Percentiles rank a stretch among this genome's conserved stretches.
These are phyloP conservation scores for Heteromurus nitidus DNA, from an alignment of 2,888 invertebrate species.

Conservation along the genomic window DNA sequence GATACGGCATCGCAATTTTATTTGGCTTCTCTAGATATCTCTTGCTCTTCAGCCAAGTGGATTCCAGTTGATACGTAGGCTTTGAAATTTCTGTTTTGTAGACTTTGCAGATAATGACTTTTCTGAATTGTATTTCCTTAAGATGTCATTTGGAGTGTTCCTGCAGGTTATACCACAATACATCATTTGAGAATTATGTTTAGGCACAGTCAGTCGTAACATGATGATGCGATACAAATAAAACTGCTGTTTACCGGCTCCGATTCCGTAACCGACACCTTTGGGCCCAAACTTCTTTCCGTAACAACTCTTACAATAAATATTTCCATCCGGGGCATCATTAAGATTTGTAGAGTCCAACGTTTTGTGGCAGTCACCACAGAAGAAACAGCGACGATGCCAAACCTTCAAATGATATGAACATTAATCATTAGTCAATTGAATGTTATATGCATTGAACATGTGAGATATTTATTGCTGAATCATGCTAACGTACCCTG, in stretches of 20 bases:
- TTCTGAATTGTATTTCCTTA: conserved; percentile 39
- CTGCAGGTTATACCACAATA: conserved; percentile 37
- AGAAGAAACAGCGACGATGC: conserved; percentile 96
- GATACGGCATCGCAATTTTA: conserved; percentile 61
- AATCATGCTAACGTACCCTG: conserved; percentile 77
- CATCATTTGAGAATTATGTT: too few relatives aligned
- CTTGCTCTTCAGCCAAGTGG: conserved; percentile 42
- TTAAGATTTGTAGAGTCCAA: conserved; percentile 92
- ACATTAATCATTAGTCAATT: background rate
- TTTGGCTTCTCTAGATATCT: conserved; percentile 45
- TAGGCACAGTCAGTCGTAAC: too few relatives aligned
- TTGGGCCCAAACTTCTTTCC: conserved; percentile 82
- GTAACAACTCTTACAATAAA: conserved; percentile 94
- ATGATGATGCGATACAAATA: background rate
- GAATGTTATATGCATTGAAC: too few relatives aligned
- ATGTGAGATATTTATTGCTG: too few relatives aligned
- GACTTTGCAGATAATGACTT: conserved; percentile 45
- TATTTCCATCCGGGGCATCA: conserved; percentile 93
- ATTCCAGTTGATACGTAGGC: conserved; percentile 65
- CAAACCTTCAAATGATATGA: conserved; percentile 79
- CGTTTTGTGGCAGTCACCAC: conserved; percentile 89
- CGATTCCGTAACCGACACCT: conserved; percentile 93
- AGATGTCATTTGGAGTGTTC: conserved; percentile 66
- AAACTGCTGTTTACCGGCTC: conserved; percentile 81
- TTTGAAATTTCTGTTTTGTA: conserved; percentile 48